phyloP scores from a whole-genome alignment of 1,140 invertebrate genomes.

The Trypoxylus dichotomus region DNA sequence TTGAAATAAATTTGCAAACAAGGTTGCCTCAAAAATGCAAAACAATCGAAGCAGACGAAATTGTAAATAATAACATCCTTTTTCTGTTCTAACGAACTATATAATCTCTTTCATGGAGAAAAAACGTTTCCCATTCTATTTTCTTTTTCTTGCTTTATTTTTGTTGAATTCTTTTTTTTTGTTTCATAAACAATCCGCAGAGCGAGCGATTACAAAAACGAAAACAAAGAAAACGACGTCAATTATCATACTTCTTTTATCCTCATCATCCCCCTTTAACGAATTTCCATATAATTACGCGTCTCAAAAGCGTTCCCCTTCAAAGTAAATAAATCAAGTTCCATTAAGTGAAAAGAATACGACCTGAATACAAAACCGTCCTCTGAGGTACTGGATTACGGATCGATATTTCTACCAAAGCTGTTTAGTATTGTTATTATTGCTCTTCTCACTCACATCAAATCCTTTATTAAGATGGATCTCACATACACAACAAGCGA shows the following conservation, averaged over 20 bases:
- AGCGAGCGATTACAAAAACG: neutral
- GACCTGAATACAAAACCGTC: neutral
- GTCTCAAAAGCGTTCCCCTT: neutral
- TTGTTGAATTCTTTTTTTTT: neutral
- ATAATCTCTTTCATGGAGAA: neutral
- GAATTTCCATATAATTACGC: conserved; percentile 24
- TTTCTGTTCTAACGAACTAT: neutral
- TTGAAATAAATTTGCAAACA: neutral
- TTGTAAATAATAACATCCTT: neutral
- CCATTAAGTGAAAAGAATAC: conserved; percentile 16
- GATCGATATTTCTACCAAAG: neutral
- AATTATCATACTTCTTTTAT: conserved; percentile 19
- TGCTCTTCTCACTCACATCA: neutral
- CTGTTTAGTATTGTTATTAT: conserved; percentile 14
- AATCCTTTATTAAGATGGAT: neutral
- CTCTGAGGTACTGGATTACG: neutral
- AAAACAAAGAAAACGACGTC: conserved; percentile 11
- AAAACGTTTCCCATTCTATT: neutral
- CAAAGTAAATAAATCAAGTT: conserved; percentile 13
- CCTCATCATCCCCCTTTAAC: neutral
- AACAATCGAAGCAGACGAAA: neutral
- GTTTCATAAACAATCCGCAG: neutral
- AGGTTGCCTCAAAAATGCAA: neutral
- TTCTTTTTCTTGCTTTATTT: neutral
- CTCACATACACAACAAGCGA: neutral